Percentiles rank a stretch among this genome's conserved stretches.
These are phyloP conservation scores for Chunga burmeisteri DNA, from an alignment of 2,113 vertebrate genomes.

Conservation along the genomic window DNA sequence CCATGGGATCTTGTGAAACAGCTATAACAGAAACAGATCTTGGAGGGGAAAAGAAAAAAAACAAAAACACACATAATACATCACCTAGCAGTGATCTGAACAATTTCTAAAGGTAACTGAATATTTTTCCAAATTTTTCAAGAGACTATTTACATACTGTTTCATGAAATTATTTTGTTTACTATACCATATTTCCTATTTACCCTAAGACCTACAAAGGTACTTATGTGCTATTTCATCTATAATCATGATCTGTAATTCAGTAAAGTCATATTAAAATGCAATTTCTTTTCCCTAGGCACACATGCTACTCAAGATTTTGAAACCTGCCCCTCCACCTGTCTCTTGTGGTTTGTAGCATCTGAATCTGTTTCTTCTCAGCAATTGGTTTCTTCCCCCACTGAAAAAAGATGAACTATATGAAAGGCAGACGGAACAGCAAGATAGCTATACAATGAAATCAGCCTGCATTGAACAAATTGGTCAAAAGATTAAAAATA, in stretches of 20 bases:
- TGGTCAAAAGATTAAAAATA: not conserved
- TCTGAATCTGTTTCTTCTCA: not conserved
- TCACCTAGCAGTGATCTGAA: not conserved
- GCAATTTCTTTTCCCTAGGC: not conserved
- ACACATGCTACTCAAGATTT: not conserved
- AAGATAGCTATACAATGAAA: not conserved
- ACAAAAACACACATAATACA: not conserved
- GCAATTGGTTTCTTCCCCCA: not conserved
- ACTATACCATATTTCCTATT: not conserved
- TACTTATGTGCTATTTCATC: not conserved
- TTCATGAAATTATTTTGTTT: not conserved
- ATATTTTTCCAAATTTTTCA: not conserved
- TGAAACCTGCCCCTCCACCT: not conserved
- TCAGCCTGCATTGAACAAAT: not conserved
- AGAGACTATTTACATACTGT: not conserved
- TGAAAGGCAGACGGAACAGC: not conserved
- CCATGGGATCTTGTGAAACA: conserved; percentile 3
- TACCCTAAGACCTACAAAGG: not conserved
- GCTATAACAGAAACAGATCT: conserved; percentile 47
- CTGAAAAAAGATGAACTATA: not conserved
- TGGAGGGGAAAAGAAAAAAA: not conserved
- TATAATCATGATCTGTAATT: not conserved
- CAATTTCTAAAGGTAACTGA: not conserved
- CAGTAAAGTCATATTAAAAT: not conserved
- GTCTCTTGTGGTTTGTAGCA: not conserved